A percentile compares a stretch with the other conserved stretches of the same genome.
Evolutionary conservation across 2,113 vertebrate species (phyloP).

Genomic region (Halcyon malimbica): DNA sequence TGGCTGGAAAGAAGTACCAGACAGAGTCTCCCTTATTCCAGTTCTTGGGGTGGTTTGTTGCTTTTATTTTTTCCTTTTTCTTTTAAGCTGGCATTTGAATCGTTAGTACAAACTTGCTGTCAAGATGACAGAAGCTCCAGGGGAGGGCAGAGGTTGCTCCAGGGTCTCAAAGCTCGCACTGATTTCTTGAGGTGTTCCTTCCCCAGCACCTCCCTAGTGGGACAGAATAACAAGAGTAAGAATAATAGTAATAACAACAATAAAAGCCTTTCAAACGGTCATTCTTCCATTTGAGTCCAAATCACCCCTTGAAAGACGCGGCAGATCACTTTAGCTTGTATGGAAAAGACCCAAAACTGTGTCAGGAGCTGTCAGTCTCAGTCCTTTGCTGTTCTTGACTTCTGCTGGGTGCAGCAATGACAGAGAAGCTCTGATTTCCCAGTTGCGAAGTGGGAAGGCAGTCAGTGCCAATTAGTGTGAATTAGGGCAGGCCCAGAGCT

Average conservation of each 20-base stretch:
- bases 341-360: background rate
- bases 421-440: background rate
- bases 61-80: background rate
- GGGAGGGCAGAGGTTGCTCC: background rate
- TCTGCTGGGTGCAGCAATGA: background rate
- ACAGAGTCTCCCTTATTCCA: conserved; percentile 27
- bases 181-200: background rate
- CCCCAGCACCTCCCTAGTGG: background rate
- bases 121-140: background rate
- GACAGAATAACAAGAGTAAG: background rate
- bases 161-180: background rate
- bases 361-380: background rate
- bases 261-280: background rate
- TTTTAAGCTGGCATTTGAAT: background rate
- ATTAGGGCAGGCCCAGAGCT: conserved; percentile 6
- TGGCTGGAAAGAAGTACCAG: conserved; percentile 19
- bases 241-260: background rate
- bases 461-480: background rate
- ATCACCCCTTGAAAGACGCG: background rate
- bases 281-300: background rate
- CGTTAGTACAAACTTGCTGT: background rate
- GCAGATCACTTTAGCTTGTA: background rate
- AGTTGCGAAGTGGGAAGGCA: background rate
- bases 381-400: background rate
- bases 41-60: background rate